Evolutionary conservation across 2,888 invertebrate genomes (phyloP), one percentile per base, ranked within the genome.

Genomic region (Hedychridium roseum): DNA sequence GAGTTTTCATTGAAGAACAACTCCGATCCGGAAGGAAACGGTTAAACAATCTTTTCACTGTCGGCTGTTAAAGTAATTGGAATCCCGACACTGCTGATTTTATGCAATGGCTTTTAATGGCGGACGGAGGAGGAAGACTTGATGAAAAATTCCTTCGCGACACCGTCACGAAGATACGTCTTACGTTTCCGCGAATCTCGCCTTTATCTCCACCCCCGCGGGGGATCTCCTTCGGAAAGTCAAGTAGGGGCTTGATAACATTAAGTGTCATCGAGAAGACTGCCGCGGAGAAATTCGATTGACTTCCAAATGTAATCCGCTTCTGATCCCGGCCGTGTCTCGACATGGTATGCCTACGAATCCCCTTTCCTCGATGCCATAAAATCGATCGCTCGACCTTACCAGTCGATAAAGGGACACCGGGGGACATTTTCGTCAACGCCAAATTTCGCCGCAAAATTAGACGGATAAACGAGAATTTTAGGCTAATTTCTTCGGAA

Each of bases 381-480:
- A 23, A 23, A 23, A 6, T 23, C 9, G 23, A 23, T 23, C 5
- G 43, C 51, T 53, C 53, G 37, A 47, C 45, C 47, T 46, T 43
- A 41, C 14, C 20, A 26, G 42, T 34, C 46, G 46, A 40, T 34
- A 38, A 52, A 34, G 38, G 27, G 46, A 48, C 36, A 6, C 9
- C 23, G 5, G 5, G 9, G 23, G 9, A 23, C 23, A 23, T 23
- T 23, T 23, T 5, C 23, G 5, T 23, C 9, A 6, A 6, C 23
- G 40, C 39, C 47, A 59, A 55, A 35, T 35, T 43, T 39, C n/a
- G 35, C 14, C 18, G 38, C 52, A 56, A 60, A 64, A 62, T 60
- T n/a, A n/a, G n/a, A n/a, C n/a, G n/a, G n/a, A n/a, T n/a, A n/a
- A n/a, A n/a, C n/a, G n/a, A n/a, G n/a, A n/a, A n/a, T n/a, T n/a